Evolutionary conservation across 2,113 vertebrate genomes (phyloP).

Genomic region (Poecile atricapillus): DNA sequence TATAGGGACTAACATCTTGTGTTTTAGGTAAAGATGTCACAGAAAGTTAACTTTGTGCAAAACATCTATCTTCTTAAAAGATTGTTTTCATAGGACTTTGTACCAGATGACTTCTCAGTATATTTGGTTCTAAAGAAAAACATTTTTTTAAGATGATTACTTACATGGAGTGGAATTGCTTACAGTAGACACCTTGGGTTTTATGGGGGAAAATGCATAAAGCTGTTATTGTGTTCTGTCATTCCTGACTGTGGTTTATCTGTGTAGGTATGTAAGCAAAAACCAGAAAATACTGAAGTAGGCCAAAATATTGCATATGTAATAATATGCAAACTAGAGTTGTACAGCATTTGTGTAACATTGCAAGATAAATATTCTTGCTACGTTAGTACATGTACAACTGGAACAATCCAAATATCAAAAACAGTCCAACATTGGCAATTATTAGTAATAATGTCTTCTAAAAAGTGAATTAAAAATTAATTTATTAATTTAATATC

Average conservation of each 20-base stretch:
- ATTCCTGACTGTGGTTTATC: not conserved
- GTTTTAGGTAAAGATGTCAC: not conserved
- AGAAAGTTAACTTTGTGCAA: not conserved
- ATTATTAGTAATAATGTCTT: not conserved
- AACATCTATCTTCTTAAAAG: not conserved
- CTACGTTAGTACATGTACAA: not conserved
- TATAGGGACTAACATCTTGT: not conserved
- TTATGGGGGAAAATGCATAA: not conserved
- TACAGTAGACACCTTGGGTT: not conserved
- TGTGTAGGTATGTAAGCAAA: not conserved
- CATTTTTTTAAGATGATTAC: fast-evolving
- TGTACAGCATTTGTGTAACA: not conserved
- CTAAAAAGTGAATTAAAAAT: not conserved
- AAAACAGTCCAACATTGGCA: not conserved
- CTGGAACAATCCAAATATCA: not conserved
- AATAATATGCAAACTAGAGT: not conserved
- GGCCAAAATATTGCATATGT: not conserved
- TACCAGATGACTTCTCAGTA: not conserved
- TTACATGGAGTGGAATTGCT: not conserved
- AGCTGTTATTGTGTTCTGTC: not conserved
- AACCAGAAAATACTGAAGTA: not conserved
- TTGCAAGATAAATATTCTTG: not conserved
- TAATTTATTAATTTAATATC: not conserved
- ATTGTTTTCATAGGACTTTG: not conserved
- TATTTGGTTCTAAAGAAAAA: not conserved